These are phyloP conservation scores for Drosophila teissieri DNA, from an alignment of 1,140 invertebrate genomes.

Conservation along the genomic window DNA sequence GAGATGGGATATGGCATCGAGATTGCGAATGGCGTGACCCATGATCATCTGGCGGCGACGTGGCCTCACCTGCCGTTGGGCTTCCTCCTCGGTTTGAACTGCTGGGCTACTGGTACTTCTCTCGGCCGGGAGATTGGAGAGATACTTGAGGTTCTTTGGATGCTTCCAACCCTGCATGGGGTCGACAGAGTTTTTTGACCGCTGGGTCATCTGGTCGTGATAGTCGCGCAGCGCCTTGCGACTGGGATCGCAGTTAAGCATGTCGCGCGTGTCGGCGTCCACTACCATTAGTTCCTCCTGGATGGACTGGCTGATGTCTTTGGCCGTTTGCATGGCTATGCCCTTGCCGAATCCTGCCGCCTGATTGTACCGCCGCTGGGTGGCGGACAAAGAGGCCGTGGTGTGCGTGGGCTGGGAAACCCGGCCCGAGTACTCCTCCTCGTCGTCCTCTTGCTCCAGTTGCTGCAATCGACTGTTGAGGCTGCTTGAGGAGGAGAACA, in stretches of 20 bases:
- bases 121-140: neutral
- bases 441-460: neutral
- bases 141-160: constrained; percentile 3
- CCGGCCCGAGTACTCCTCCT: neutral
- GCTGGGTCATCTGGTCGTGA: neutral
- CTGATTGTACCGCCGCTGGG: constrained; percentile 39
- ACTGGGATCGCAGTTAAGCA: constrained; percentile 33
- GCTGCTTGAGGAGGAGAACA: constrained; percentile 45
- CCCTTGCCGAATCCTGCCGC: neutral
- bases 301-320: constrained; percentile 58
- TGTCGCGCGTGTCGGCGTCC: constrained; percentile 12
- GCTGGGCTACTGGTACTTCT: neutral
- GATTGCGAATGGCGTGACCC: neutral
- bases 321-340: constrained; percentile 16
- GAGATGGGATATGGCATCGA: neutral
- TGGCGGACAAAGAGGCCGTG: constrained; percentile 15
- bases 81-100: neutral
- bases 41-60: constrained; percentile 30
- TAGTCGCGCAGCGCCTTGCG: neutral
- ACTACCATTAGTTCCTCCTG: constrained; percentile 59
- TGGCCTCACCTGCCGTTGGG: neutral
- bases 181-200: constrained; percentile 3
- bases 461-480: neutral
- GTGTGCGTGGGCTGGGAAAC: neutral
- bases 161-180: constrained; percentile 54